Evolutionary conservation across 2,888 invertebrate species (phyloP).

Genomic region (Dioctria rufipes): DNA sequence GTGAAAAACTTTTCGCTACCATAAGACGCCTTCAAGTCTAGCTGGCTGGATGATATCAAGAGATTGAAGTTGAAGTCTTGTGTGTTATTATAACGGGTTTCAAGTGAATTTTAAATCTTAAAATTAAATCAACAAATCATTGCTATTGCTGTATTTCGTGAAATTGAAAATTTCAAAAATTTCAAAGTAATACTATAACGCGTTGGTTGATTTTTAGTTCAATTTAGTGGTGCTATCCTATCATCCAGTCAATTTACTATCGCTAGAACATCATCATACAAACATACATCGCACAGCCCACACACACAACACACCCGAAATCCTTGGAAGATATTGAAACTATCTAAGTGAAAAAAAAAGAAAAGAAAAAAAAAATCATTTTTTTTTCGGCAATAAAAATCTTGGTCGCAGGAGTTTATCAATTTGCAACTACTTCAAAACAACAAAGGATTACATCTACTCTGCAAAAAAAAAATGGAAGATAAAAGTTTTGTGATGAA

Average conservation of each 20-base stretch:
- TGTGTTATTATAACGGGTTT: conserved; percentile 59
- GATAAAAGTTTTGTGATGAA: conserved; percentile 56
- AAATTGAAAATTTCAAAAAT: conserved; percentile 1
- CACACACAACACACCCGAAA: conserved; percentile 1
- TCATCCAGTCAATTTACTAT: neutral
- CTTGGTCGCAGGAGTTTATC: conserved; percentile 7
- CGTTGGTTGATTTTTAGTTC: conserved; percentile 31
- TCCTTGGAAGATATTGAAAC: neutral
- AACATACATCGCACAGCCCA: neutral
- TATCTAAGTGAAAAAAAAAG: neutral
- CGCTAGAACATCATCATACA: neutral
- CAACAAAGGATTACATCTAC: conserved; percentile 15
- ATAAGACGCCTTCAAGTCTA: conserved; percentile 72
- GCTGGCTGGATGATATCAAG: conserved; percentile 64
- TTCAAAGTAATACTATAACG: conserved; percentile 41
- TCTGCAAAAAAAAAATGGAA: conserved; percentile 57
- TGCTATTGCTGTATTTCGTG: conserved; percentile 25
- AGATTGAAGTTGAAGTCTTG: conserved; percentile 65
- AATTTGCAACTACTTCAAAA: neutral
- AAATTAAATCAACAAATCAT: conserved; percentile 41
- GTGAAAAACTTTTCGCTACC: conserved; percentile 66
- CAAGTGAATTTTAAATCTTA: neutral
- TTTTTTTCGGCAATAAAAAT: conserved; percentile 16
- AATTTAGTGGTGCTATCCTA: neutral
- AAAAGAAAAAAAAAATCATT: neutral